Percentiles rank a stretch among this genome's conserved stretches.
Conservation (phyloP, 2,797 vertebrate genomes). For the Allobates femoralis region DNA sequence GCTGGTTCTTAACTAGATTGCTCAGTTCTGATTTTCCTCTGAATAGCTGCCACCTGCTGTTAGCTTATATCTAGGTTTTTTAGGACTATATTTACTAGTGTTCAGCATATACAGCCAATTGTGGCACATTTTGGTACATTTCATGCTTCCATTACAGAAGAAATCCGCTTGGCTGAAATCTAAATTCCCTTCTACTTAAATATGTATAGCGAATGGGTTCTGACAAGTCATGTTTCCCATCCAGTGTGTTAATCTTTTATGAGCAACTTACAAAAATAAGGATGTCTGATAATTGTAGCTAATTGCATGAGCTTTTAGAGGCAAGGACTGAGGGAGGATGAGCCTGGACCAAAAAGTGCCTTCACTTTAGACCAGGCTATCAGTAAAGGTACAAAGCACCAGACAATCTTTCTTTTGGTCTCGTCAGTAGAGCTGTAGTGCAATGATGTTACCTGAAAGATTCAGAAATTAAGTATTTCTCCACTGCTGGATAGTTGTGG, state of each 20-base stretch:
- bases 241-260: conserved; percentile 18
- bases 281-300: not conserved
- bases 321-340: not conserved
- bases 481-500: not conserved
- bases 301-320: not conserved
- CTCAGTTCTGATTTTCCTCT: not conserved
- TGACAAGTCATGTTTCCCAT: not conserved
- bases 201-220: not conserved
- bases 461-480: not conserved
- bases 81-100: not conserved
- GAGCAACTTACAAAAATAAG: not conserved
- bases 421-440: not conserved
- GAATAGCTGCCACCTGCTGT: not conserved
- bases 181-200: conserved; percentile 4
- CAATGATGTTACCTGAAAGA: not conserved
- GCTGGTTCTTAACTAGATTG: not conserved
- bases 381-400: not conserved
- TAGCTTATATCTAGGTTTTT: not conserved
- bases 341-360: not conserved
- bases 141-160: not conserved
- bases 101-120: not conserved
- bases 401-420: not conserved
- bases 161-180: not conserved
- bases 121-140: not conserved
- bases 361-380: not conserved